Base-by-base conservation (phyloP, 2,797 vertebrate species). In the Paratrypauchen microcephalus region DNA sequence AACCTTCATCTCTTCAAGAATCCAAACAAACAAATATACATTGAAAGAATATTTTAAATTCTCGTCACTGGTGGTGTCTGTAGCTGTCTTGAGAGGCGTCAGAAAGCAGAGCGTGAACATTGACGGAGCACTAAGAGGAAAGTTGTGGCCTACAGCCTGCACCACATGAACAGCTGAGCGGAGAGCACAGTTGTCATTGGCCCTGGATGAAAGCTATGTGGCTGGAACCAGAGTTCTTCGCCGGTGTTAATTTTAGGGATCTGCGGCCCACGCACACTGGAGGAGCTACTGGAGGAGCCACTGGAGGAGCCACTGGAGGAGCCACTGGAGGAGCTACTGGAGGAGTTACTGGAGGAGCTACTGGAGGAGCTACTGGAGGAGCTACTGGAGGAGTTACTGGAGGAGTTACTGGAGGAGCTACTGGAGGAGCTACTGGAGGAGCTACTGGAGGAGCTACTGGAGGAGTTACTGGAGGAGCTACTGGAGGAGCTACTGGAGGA, bases 161-260 rank as follows among this genome's bases (percentile, higher is more conserved):
- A 77, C 89, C 84, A 77, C 84, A 80, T 87, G 85, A 93, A 93
- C 92, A 93, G 93, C 93, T 93, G 93, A 93, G 79, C 83, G 71
- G 76, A 88, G 82, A 81, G 83, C 78, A 85, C 91, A 90, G 81
- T 91, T 89, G 90, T 91, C 90, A 88, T 84, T 90, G 92, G 90
- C 89, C 76, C 86, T 64, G 84, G 88, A 92, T 91, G 86, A 93
- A 91, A 92, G 91, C 86, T 90, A 85, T 92, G 90, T 84, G 90
- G 87, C 81, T 82, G 86, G 82, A 74, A 89, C 86, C 80, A 82
- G 88, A 88, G 78, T 72, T 75, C 82, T 85, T 74, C 74, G 66
- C 87, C 72, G 60, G 86, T 92, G 89, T 92, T 94, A 91, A 94
- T 93, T 94, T 94, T 93, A 93, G 92, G 86, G 89, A 89, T 89